Percentiles rank a stretch among this genome's conserved stretches.
These are phyloP conservation scores for Drosophila persimilis DNA, from an alignment of 1,140 invertebrate species.

Conservation along the genomic window DNA sequence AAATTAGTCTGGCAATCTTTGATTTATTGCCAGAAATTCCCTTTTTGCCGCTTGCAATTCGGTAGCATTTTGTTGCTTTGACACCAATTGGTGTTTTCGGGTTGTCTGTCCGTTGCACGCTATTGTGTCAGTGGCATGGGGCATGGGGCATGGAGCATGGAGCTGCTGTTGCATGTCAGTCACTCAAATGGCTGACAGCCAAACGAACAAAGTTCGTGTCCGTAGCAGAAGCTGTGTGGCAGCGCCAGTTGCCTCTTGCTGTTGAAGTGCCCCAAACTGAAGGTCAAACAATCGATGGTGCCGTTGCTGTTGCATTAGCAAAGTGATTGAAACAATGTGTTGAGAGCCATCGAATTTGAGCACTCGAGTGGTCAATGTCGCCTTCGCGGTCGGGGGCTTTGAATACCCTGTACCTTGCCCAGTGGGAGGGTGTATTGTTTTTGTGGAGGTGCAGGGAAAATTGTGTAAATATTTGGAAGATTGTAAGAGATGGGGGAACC, in stretches of 20 bases:
- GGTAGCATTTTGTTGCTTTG: slow-evolving; percentile 76
- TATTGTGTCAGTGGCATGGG: slow-evolving; percentile 35
- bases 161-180: slow-evolving; percentile 67
- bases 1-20: slow-evolving; percentile 55
- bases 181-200: slow-evolving; percentile 77
- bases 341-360: slow-evolving; percentile 36
- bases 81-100: slow-evolving; percentile 69
- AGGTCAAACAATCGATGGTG: slow-evolving; percentile 57
- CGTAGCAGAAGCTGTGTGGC: slow-evolving; percentile 39
- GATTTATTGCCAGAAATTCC: slow-evolving; percentile 54
- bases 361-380: slow-evolving; percentile 71
- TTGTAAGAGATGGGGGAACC: too few relatives aligned
- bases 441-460: background rate
- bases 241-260: slow-evolving; percentile 26
- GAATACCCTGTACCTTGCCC: background rate
- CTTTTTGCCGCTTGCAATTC: slow-evolving; percentile 45
- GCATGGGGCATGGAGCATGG: background rate
- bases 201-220: slow-evolving; percentile 64
- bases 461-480: too few relatives aligned
- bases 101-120: slow-evolving; percentile 59
- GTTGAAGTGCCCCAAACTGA: slow-evolving; percentile 57
- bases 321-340: slow-evolving; percentile 40
- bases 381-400: slow-evolving; percentile 38
- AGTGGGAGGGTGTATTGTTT: too few relatives aligned
- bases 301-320: slow-evolving; percentile 28